Base-by-base conservation (phyloP, 2,113 vertebrate genomes). In the Psammodynastes pulverulentus region DNA sequence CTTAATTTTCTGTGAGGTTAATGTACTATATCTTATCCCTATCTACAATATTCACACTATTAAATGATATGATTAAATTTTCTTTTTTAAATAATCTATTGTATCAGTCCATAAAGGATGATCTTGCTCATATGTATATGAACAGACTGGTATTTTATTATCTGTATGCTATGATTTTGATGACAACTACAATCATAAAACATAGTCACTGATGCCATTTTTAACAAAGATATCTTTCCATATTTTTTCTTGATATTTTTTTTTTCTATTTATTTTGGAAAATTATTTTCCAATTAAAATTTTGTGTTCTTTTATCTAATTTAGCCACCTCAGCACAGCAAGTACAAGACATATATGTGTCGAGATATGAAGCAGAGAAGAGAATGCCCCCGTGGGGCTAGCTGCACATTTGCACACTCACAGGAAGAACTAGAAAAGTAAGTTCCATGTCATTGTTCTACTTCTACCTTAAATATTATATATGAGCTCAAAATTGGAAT, bases 341-440 rank as follows among this genome's bases (percentile, higher is more conserved):
- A 99, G 95, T 99, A 99, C 94, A 99, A 99, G 97, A 99, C 99
- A 0, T 99, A 99, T 94, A 99, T 99, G 99, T 99, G 99, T 95
- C 97, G 99, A 86, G 99, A 99, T 96, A 99, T 99, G 99, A 99
- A 99, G 95, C 99, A 99, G 96, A 98, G 99, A 96, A 99, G 99
- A 94, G 99, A 99, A 52, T 99, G 99, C 96, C 99, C 99, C 88
- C 98, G 99, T 9, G 99, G 99, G 86, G 98, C 99, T 95, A 99
- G 99, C 98, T 99, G 99, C 94, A 99, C 99, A 88, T 99, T 99
- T 91, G 99, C 99, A 95, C 99, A 99, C 95, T 99, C 99, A 54
- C 99, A 99, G 97, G 99, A 99, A 97, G 99, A 99, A 96, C 98
- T 99, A 92, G 99, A 99, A 97, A 99, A 99, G 99, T 99, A 96